Conservation (phyloP, 2,113 vertebrate genomes). For the Taurulus bubalis region DNA sequence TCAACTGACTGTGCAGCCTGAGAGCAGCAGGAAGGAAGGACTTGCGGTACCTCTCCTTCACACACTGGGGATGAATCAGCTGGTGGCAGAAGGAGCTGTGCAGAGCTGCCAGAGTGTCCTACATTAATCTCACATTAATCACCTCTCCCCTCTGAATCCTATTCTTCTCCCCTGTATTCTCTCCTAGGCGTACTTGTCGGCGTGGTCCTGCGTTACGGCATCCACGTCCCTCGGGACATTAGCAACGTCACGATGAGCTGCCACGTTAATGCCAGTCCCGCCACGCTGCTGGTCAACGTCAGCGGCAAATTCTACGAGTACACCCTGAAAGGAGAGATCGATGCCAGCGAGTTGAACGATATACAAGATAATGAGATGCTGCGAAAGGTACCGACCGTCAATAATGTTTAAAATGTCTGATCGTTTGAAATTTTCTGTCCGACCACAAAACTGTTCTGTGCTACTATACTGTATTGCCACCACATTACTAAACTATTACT, state of each 20-base stretch:
- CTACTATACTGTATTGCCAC: neutral
- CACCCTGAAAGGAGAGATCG: slow-evolving; percentile 94
- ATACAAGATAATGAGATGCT: slow-evolving; percentile 97
- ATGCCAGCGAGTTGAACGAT: slow-evolving; percentile 86
- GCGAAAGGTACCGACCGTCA: slow-evolving; percentile 87
- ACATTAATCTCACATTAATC: neutral
- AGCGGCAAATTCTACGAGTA: slow-evolving; percentile 97
- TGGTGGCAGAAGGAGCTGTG: too few species aligned
- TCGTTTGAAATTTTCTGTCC: neutral
- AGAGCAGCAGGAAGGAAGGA: too few species aligned
- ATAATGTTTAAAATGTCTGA: neutral
- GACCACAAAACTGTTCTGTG: neutral
- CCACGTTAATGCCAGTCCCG: slow-evolving; percentile 90
- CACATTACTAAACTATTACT: neutral
- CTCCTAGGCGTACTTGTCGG: slow-evolving; percentile 91
- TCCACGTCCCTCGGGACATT: slow-evolving; percentile 91
- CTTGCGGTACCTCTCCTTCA: too few species aligned
- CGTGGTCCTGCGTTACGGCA: slow-evolving; percentile 92
- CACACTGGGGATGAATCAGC: too few species aligned
- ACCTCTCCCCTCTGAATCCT: neutral
- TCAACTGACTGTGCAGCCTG: too few species aligned
- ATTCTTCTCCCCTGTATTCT: neutral
- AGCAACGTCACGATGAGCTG: slow-evolving; percentile 91
- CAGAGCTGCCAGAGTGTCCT: too few species aligned
- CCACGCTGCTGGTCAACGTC: slow-evolving; percentile 93